phyloP scores from a whole-genome alignment of 2,888 invertebrate species.

The Phalangium opilio region DNA sequence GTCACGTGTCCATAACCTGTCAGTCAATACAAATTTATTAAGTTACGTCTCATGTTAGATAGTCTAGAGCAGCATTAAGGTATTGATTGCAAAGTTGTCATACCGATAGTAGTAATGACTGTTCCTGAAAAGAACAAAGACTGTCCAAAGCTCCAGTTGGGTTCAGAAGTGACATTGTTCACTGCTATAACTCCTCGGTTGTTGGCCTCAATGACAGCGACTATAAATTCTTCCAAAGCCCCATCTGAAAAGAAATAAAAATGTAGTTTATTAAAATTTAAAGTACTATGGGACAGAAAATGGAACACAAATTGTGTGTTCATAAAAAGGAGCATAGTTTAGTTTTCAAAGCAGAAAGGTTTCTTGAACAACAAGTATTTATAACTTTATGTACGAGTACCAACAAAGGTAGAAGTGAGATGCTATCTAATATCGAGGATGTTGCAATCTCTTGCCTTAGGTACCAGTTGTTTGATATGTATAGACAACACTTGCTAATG shows the following conservation, averaged over 20 bases:
- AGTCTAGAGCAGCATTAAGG: no score
- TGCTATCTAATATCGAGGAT: no score
- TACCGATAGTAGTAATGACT: constrained; percentile 75
- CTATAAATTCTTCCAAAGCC: constrained; percentile 53
- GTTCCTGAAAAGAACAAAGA: constrained; percentile 75
- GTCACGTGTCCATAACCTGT: constrained; percentile 72
- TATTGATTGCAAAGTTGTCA: constrained; percentile 17
- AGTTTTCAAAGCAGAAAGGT: no score
- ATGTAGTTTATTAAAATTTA: background rate
- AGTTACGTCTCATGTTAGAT: background rate
- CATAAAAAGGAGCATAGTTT: no score
- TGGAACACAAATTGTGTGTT: no score
- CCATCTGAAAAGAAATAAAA: constrained; percentile 42
- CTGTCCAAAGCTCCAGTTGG: constrained; percentile 82
- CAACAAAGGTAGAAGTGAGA: no score
- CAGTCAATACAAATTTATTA: background rate
- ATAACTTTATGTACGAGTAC: no score
- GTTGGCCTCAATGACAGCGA: constrained; percentile 53
- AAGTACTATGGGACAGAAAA: no score
- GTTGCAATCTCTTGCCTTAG: no score
- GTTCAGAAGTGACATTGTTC: constrained; percentile 56
- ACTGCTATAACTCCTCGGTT: constrained; percentile 61
- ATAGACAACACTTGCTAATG: no score
- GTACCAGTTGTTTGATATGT: no score
- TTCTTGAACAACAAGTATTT: no score